These are phyloP conservation scores for Cyphomyrus plagiostoma DNA, from an alignment of 2,113 vertebrate genomes.

Conservation along the genomic window DNA sequence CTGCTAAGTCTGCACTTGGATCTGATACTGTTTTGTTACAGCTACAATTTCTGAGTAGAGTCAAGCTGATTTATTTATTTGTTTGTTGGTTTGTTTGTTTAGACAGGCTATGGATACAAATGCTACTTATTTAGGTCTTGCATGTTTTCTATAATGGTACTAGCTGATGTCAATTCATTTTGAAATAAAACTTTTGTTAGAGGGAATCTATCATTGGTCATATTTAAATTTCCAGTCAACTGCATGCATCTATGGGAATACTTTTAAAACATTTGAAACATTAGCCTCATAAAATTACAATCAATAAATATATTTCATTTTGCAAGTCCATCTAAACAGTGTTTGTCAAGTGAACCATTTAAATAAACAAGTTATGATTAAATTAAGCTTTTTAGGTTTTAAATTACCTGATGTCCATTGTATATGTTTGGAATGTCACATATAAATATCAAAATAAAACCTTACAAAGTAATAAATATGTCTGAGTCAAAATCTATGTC, in stretches of 20 bases:
- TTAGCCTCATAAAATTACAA: constrained; percentile 34
- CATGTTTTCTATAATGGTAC: background rate
- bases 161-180: background rate
- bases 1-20: background rate
- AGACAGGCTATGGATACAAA: background rate
- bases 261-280: background rate
- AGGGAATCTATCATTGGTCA: background rate
- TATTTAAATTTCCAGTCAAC: background rate
- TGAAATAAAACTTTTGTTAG: background rate
- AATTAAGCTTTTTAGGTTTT: constrained; percentile 31
- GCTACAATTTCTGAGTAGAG: background rate
- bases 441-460: constrained; percentile 60
- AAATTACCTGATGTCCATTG: constrained; percentile 37
- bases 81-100: background rate
- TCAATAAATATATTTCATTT: constrained; percentile 24
- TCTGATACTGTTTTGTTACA: background rate
- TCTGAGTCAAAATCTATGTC: constrained; percentile 35
- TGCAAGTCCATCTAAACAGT: constrained; percentile 3
- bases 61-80: background rate
- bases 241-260: background rate
- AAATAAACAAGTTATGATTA: constrained; percentile 32
- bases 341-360: constrained; percentile 3
- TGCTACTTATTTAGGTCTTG: background rate
- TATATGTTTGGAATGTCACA: constrained; percentile 59
- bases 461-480: constrained; percentile 57